Percentiles rank a stretch among this genome's conserved stretches.
phyloP scores from a whole-genome alignment of 1,140 invertebrate species.

The Theocolax elegans region DNA sequence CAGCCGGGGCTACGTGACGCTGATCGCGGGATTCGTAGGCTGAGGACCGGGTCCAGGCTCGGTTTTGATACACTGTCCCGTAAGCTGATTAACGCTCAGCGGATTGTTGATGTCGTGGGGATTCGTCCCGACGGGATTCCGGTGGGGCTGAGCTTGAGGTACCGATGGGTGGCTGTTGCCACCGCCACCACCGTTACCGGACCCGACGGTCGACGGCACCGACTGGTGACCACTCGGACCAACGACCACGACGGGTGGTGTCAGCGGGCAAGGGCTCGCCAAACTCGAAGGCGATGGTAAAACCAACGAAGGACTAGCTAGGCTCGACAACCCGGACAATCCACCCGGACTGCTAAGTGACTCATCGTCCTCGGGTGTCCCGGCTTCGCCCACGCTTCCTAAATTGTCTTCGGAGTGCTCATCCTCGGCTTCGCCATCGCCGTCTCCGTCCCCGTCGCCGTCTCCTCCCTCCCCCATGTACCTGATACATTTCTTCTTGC shows the following conservation, averaged over 20 bases:
- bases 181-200: constrained; percentile 24
- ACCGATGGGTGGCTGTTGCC: constrained; percentile 37
- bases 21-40: constrained; percentile 71
- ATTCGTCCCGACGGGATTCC: constrained; percentile 88
- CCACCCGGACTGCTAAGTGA: constrained; percentile 83
- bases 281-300: constrained; percentile 75
- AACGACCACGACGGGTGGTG: constrained; percentile 59
- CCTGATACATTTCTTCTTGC: constrained; percentile 98
- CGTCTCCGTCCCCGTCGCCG: constrained; percentile 75
- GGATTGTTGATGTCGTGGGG: constrained; percentile 92
- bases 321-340: constrained; percentile 79
- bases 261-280: constrained; percentile 72
- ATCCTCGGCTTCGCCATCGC: constrained; percentile 72
- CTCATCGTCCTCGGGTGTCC: constrained; percentile 77
- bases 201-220: constrained; percentile 7
- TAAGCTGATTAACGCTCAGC: constrained; percentile 87
- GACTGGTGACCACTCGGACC: background rate
- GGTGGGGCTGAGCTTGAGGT: constrained; percentile 60
- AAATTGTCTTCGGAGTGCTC: constrained; percentile 84
- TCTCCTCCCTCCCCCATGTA: constrained; percentile 84
- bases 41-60: constrained; percentile 60
- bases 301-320: constrained; percentile 80
- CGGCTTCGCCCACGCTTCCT: constrained; percentile 80
- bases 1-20: constrained; percentile 70
- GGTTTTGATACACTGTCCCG: constrained; percentile 77